These are phyloP conservation scores for Hippoglossus hippoglossus DNA, from an alignment of 2,797 vertebrate genomes.

Conservation along the genomic window DNA sequence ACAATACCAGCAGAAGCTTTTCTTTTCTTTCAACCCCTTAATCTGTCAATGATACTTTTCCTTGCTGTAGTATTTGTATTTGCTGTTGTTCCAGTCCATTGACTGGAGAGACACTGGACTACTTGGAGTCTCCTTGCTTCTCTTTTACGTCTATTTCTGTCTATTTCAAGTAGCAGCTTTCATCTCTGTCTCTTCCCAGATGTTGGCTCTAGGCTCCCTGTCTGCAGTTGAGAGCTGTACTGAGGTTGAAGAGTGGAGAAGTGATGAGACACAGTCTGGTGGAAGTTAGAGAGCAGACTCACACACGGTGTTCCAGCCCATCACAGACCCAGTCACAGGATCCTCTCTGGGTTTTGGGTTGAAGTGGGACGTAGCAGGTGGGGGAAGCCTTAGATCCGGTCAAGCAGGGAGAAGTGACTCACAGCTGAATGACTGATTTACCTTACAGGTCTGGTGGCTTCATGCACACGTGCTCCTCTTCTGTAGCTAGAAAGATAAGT, in stretches of 20 bases:
- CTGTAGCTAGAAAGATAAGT: too few species aligned
- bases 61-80: not conserved
- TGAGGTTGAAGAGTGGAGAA: conserved; percentile 22
- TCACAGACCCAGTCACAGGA: not conserved
- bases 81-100: not conserved
- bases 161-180: conserved; percentile 18
- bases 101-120: not conserved
- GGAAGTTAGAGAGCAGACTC: not conserved
- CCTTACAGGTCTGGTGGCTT: not conserved
- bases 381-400: not conserved
- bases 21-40: not conserved
- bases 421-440: not conserved
- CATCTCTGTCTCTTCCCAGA: conserved; percentile 22
- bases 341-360: conserved; percentile 2
- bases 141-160: not conserved
- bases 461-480: too few species aligned
- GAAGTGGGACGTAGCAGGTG: not conserved
- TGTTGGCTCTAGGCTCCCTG: conserved; percentile 11
- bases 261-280: conserved; percentile 9
- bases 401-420: not conserved
- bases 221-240: not conserved
- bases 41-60: not conserved
- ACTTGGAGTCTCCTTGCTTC: not conserved
- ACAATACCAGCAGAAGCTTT: not conserved
- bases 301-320: too few species aligned